Base-by-base conservation (phyloP, 2,113 vertebrate species). In the Nannospalax galili region DNA sequence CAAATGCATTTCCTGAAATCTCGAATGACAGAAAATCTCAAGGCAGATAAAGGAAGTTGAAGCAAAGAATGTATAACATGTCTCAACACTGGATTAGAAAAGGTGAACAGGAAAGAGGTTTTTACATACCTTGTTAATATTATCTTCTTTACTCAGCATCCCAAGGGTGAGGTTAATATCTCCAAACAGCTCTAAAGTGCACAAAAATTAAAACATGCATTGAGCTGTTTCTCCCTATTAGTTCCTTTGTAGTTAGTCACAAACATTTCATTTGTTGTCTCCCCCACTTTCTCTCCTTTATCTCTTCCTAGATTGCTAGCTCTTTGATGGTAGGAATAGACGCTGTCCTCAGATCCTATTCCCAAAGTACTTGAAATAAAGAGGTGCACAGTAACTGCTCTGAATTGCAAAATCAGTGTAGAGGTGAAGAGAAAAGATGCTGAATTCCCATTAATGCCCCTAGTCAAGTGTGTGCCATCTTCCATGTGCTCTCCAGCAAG, bases 141-240 rank as follows among this genome's bases (percentile, higher is more conserved):
- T 85, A 77, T 96, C 96, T 62, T 97, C 97, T 45, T 96, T 97
- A 85, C 94, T 92, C 81, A 98, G 95, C 93, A 97, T 88, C 93
- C 81, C 65, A 32, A 98, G 81, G 67, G 94, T 97, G 69, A 97
- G 90, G 65, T 94, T 97, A 90, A 98, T 97, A 92, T 97, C 96
- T 60, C 92, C 92, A 65, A 96, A 96, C 58, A 60, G 75, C 19
- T 97, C 97, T 97, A 67, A 87, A 96, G 94, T 73, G 22, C n/a
- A 95, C 1, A 58, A 81, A 30, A 88, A 91, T 82, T 93, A 88
- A 78, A 73, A 19, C 62, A 52, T 37, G 11, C 12, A 35, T 75
- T 17, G 74, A 67, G 32, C 32, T 5, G 3, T 19, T 11, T 0
- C 1, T 3, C 75, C 3, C 20, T 92, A 20, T 78, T 79, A 79